These are phyloP conservation scores for Phasianus colchicus DNA, from an alignment of 2,113 vertebrate genomes.

Conservation along the genomic window DNA sequence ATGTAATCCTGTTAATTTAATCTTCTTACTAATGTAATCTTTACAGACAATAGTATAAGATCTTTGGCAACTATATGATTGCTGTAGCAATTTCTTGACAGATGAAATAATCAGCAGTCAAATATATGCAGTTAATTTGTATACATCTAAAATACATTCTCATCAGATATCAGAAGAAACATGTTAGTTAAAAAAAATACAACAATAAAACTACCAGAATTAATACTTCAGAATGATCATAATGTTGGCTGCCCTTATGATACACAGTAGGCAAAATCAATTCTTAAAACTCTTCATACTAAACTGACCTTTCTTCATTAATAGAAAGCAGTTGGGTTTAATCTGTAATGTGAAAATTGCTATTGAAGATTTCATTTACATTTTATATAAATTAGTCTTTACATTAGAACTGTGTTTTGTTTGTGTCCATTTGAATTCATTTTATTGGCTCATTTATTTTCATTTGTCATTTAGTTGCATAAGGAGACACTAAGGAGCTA, in stretches of 20 bases:
- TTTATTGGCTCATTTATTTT: background rate
- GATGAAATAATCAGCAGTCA: background rate
- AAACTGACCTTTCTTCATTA: conserved; percentile 1
- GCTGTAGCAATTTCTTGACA: background rate
- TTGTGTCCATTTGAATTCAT: background rate
- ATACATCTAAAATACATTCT: background rate
- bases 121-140: background rate
- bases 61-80: background rate
- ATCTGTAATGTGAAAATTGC: background rate
- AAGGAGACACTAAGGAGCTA: background rate
- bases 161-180: background rate
- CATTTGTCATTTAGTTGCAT: background rate
- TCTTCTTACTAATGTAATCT: conserved; percentile 47
- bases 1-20: conserved; percentile 63
- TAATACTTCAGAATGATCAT: background rate
- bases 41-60: conserved; percentile 38
- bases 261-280: background rate
- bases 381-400: conserved; percentile 1
- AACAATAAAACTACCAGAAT: background rate
- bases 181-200: background rate
- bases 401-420: background rate
- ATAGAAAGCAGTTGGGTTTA: background rate
- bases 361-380: background rate
- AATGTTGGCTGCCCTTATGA: background rate
- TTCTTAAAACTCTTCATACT: background rate